A percentile compares a stretch with the other conserved stretches of the same genome.
Evolutionary conservation across 2,113 vertebrate genomes (phyloP).

Genomic region (Gopherus evgoodei): DNA sequence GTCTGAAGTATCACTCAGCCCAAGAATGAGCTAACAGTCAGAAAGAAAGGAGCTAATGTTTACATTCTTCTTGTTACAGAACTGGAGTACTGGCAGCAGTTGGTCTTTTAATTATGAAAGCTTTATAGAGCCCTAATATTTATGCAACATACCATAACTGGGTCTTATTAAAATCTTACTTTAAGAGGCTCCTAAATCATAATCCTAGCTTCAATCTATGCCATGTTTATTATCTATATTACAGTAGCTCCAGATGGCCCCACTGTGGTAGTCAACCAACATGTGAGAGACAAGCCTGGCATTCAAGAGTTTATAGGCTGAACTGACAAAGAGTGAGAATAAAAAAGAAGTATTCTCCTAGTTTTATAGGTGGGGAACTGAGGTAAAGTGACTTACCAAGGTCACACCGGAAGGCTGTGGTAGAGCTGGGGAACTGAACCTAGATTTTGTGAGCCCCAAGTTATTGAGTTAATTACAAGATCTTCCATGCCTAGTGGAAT

Average conservation of each 20-base stretch:
- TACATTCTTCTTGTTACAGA: too few species aligned
- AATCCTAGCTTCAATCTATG: background rate
- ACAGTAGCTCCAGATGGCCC: background rate
- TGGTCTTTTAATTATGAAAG: background rate
- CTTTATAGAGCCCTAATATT: background rate
- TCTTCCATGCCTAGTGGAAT: background rate
- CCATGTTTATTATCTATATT: background rate
- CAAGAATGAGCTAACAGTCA: background rate
- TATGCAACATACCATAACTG: background rate
- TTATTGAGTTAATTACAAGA: background rate
- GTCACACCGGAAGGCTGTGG: background rate
- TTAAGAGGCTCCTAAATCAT: background rate
- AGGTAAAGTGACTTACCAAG: background rate
- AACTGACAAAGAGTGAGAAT: rapidly evolving
- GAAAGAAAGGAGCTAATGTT: background rate
- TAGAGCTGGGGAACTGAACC: background rate
- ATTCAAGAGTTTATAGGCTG: background rate
- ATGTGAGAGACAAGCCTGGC: background rate
- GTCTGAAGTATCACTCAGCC: background rate
- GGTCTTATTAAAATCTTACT: background rate
- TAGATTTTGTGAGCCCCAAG: background rate
- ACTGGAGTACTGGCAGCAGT: too few species aligned
- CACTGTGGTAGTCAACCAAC: background rate
- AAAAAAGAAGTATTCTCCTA: background rate
- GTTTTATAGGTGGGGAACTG: background rate